Evolutionary conservation across 1,140 invertebrate genomes (phyloP), one percentile per base, ranked within the genome.

Genomic region (Bombus polaris): DNA sequence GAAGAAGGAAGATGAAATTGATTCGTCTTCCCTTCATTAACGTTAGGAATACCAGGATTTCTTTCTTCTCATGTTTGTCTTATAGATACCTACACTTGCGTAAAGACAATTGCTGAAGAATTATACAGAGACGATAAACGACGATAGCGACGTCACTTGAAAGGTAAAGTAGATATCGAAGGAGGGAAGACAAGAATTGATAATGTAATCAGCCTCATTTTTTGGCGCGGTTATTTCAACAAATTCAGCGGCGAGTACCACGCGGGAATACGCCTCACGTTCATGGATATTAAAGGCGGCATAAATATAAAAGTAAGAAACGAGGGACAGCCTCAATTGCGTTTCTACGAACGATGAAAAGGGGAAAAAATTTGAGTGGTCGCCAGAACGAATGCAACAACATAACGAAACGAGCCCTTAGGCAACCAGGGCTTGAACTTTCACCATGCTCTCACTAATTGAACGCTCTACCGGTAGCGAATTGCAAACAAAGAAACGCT

Each of bases 251-350:
- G 2, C 22, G 25, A 0, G 35, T 22, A 53, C 15, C 42, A 65
- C 70, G 2, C 15, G n/a, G 3, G 47, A 39, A 66, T 22, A 35
- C 25, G 8, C 9, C 4, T 37, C 37, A 28, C 79, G 68, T 74
- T 42, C 62, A 15, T 42, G 74, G 62, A 76, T 83, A 77, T 77
- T 83, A 77, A 83, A 77, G 42, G 13, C 15, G 71, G 71, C 74
- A 77, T 83, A 83, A 83, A 83, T 83, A 83, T 70, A 44, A 83
- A 77, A 57, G 74, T 77, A 57, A 77, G 65, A 39, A 42, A 68
- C 72, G 32, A 66, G 42, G 57, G 15, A 1, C 53, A 39, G 57
- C 22, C 72, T 47, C 9, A 42, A 83, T 83, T 83, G 44, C 81
- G 47, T 83, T 83, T 32, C 44, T 35, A 1, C 13, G 32, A 73